Evolutionary conservation across 2,888 invertebrate genomes (phyloP), one percentile per base, ranked within the genome.

Genomic region (Epinotia demarniana): DNA sequence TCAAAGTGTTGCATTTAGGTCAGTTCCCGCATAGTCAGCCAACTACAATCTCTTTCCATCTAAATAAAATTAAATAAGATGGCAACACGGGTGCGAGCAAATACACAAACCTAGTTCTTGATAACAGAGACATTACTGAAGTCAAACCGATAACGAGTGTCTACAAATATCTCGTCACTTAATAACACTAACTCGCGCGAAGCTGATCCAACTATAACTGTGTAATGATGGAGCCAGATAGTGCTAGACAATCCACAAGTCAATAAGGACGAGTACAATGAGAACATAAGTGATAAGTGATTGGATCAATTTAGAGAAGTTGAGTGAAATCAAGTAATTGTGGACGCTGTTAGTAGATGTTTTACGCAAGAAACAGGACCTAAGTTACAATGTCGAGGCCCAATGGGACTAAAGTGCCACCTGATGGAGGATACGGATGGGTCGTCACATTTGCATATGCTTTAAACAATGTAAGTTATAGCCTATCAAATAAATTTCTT

Each of bases 361-460:
- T 84, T 82, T 79, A 79, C 79, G 80, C 79, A 80, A 75, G 74
- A 23, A 27, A 43, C 39, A 67, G 58, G 23, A 46, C 78, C 72
- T 80, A 78, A 79, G 80, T 79, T 72, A 87, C 75, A 78, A 92
- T 92, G 91, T 83, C 87, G 77, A 87, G 84, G 77, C 80, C 79
- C 75, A 83, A 82, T 80, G 83, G 80, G 77, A 86, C 86, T 72
- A 93, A 92, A 82, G 91, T 95, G 76, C 95, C 96, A 55, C 96
- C 96, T 0, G 95, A 96, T 82, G 96, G 96, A 77, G 96, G 96
- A 16, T 96, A 95, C 86, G 96, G 96, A 16, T 96, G 96, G 96
- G 90, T 95, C 46, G 93, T 96, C 64, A 95, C 95, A 13, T 84
- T 95, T 70, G 95, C 95, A 0, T 95, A 93, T 79, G 95, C 95